These are phyloP conservation scores for Sanderia malayensis DNA, from an alignment of 30 jellyfish, hydroid and myxozoan species.

Conservation along the genomic window DNA sequence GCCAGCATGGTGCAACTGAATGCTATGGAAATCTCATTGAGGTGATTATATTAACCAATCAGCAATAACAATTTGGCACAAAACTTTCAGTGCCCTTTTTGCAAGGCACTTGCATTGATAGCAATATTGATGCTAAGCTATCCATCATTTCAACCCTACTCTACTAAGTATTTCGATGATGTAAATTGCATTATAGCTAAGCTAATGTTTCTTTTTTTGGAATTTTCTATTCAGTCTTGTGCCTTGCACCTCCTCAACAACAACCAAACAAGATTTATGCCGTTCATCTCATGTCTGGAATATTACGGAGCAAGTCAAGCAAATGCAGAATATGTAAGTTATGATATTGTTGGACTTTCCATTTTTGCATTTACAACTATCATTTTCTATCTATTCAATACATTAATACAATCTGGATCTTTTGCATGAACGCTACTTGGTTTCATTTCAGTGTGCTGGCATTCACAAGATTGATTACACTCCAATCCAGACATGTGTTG, in stretches of 20 bases:
- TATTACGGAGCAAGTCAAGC: conserved; percentile 50
- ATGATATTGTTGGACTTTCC: neutral
- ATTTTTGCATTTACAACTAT: neutral
- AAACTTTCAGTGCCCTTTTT: neutral
- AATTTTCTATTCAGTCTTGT: conserved; percentile 46
- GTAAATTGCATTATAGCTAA: neutral
- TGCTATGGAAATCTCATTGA: conserved; percentile 75
- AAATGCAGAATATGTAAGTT: conserved; percentile 58
- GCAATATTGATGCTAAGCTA: no score
- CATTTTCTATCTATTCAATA: neutral
- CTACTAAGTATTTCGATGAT: no score
- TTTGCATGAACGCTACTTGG: neutral
- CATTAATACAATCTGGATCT: neutral
- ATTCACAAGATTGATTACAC: conserved; percentile 50
- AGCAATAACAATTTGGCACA: neutral
- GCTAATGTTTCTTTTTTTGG: neutral
- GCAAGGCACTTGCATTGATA: conserved; percentile 1
- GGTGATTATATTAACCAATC: conserved; percentile 49
- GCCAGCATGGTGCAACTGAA: conserved; percentile 89
- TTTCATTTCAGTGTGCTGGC: conserved; percentile 63
- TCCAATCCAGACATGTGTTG: conserved; percentile 57
- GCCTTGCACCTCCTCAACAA: conserved; percentile 57
- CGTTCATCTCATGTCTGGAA: conserved; percentile 80
- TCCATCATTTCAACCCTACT: no score
- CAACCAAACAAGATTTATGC: conserved; percentile 38